Conservation (phyloP, 2,113 vertebrate genomes). For the Orthonyx spaldingii region DNA sequence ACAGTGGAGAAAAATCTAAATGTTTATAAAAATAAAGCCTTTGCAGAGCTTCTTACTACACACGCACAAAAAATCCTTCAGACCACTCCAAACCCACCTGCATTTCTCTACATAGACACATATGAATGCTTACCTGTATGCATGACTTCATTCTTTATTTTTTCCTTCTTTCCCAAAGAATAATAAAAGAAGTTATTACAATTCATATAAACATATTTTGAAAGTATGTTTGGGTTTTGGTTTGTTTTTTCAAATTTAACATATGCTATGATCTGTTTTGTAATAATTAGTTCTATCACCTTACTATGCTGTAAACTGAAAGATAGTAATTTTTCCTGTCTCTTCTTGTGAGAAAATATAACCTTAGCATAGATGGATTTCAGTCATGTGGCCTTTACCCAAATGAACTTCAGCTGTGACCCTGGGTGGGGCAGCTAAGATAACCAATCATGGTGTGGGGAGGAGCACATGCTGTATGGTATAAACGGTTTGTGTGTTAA, state of each 20-base stretch:
- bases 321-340: neutral
- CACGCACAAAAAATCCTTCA: neutral
- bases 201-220: neutral
- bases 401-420: no score
- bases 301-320: neutral
- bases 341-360: no score
- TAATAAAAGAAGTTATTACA: neutral
- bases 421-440: no score
- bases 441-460: no score
- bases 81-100: neutral
- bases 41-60: neutral
- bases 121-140: neutral
- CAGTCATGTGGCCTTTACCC: no score
- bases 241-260: neutral
- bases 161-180: neutral
- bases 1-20: neutral
- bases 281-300: neutral
- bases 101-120: neutral
- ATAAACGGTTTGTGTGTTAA: no score
- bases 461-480: no score
- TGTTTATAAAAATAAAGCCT: neutral
- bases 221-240: neutral
- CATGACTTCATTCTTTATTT: neutral
- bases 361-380: no score
- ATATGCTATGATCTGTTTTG: neutral